Conservation (phyloP, 2,113 vertebrate genomes). For the Semnopithecus entellus region DNA sequence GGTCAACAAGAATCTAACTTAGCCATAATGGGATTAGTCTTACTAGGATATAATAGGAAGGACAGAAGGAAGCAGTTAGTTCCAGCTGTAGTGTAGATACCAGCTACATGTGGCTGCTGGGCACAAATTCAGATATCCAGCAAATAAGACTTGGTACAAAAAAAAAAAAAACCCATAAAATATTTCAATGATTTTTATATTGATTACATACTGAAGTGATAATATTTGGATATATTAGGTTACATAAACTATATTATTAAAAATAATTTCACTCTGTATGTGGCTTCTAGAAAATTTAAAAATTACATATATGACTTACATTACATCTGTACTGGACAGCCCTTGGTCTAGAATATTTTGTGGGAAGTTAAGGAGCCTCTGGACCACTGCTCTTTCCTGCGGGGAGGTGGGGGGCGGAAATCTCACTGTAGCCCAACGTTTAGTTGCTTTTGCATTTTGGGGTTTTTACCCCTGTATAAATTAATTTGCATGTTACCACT, state of each 20-base stretch:
- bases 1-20: not conserved
- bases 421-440: not conserved
- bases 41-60: not conserved
- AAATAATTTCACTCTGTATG: not conserved
- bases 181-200: not conserved
- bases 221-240: not conserved
- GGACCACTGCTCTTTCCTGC: not conserved
- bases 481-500: not conserved
- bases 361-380: not conserved
- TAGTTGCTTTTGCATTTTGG: not conserved
- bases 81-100: not conserved
- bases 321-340: not conserved
- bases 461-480: not conserved
- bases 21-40: not conserved
- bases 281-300: not conserved
- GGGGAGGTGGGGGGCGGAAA: too few species aligned
- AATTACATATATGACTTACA: not conserved
- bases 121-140: not conserved
- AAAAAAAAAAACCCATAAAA: not conserved
- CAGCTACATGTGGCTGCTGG: not conserved
- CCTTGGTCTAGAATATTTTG: not conserved
- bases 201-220: not conserved
- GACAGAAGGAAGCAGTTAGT: not conserved
- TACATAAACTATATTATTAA: not conserved
- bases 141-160: not conserved